Conservation (phyloP, 2,888 invertebrate genomes). For the Drosophila limbata region DNA sequence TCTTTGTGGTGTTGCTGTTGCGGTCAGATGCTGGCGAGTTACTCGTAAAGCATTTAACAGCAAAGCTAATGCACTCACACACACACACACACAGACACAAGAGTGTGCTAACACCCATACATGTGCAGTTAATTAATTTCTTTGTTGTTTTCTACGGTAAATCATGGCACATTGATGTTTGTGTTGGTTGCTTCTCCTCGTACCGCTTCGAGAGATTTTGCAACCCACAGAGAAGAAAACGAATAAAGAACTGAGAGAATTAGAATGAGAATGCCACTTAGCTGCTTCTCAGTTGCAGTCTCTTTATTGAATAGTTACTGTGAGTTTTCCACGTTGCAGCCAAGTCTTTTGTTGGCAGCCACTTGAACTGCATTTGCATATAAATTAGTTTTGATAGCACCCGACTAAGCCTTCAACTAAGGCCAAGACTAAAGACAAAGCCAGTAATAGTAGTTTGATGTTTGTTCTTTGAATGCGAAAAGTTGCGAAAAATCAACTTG, state of each 20-base stretch:
- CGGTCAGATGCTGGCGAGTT: slow-evolving; percentile 54
- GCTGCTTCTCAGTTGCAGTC: slow-evolving; percentile 41
- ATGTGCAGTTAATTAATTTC: slow-evolving; percentile 79
- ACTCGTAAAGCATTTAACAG: slow-evolving; percentile 74
- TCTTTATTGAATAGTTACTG: slow-evolving; percentile 58
- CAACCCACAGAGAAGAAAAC: slow-evolving; percentile 2
- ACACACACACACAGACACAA: slow-evolving; percentile 31
- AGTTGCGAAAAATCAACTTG: slow-evolving; percentile 64
- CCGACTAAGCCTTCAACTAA: slow-evolving; percentile 28
- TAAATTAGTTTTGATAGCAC: slow-evolving; percentile 78
- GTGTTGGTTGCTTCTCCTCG: slow-evolving; percentile 36
- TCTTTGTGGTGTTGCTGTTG: slow-evolving; percentile 12
- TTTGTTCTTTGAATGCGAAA: slow-evolving; percentile 72
- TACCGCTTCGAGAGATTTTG: slow-evolving; percentile 49
- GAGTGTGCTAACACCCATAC: slow-evolving; percentile 49
- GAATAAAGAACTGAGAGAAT: slow-evolving; percentile 23
- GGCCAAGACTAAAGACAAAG: slow-evolving; percentile 20
- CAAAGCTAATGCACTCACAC: slow-evolving; percentile 76
- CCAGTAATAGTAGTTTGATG: slow-evolving; percentile 55
- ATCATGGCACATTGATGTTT: slow-evolving; percentile 66
- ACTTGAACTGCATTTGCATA: slow-evolving; percentile 80
- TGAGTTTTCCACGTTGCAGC: slow-evolving; percentile 43
- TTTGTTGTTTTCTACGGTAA: slow-evolving; percentile 80
- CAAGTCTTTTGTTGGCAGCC: slow-evolving; percentile 65
- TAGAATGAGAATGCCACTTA: slow-evolving; percentile 51